Base-by-base conservation (phyloP, 1,140 invertebrate genomes). In the Stegodyphus mimosarum region DNA sequence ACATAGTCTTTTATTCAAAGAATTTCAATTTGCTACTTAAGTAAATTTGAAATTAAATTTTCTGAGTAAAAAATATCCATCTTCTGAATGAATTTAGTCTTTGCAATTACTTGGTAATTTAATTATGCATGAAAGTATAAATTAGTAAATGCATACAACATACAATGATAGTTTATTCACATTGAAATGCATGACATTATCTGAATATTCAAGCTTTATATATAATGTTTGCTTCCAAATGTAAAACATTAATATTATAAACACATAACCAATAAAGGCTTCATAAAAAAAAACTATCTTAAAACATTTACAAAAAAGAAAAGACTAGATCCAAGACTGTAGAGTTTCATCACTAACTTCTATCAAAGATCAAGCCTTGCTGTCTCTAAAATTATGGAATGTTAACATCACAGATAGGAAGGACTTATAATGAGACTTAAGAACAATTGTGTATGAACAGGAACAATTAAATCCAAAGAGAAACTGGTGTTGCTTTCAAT, bases 401-500 rank as follows among this genome's bases (percentile, higher is more conserved):
- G 80, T 83, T 74, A 67, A 74, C 80, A 83, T 83, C 80, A 83
- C 80, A 83, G 80, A 83, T 83, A 83, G 80, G 80, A 83, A 83
- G 80, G 80, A 83, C 80, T 83, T 67, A 74, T 33, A 83, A 83
- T 74, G 80, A 83, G 70, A 74, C 52, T 73, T 74, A 69, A 83
- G 55, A 67, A 83, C 60, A 67, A 7, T 6, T 67, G 64, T 67
- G 70, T 67, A 67, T 83, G 70, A 83, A 74, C 70, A 83, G 80
- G 78, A 81, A 81, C 78, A 83, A 74, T 83, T 74, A 74, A 74
- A 80, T 66, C 1, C 33, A 33, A 33, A 33, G 33, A 33, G 33
- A 33, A 33, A 33, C 33, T 33, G 33, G 3, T 33, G 33, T 33
- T 33, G 33, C 33, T 33, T 33, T 33, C 33, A 33, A 3, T 33